A percentile compares a stretch with the other conserved stretches of the same genome.
Conservation (phyloP, 2,113 vertebrate species). For the Lota lota region DNA sequence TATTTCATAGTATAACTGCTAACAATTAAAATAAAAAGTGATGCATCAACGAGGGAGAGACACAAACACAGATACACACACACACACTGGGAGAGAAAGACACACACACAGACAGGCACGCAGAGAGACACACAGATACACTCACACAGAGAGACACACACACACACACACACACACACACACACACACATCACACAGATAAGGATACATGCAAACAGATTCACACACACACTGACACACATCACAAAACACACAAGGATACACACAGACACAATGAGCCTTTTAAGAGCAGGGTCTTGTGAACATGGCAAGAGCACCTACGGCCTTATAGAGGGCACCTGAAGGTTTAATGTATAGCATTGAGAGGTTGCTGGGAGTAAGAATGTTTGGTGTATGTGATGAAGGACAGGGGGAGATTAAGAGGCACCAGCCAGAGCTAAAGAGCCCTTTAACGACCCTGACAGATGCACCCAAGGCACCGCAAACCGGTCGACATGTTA, state of each 20-base stretch:
- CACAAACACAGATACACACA: too few species aligned
- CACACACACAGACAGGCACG: too few species aligned
- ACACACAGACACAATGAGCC: constrained; percentile 15
- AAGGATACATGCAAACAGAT: background rate
- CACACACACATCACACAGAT: background rate
- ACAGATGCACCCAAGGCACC: constrained; percentile 31
- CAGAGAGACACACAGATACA: too few species aligned
- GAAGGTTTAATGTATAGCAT: constrained; percentile 49
- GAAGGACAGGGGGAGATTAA: constrained; percentile 16
- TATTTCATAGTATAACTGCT: too few species aligned
- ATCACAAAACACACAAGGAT: too few species aligned
- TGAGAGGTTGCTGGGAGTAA: constrained; percentile 29
- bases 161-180: background rate
- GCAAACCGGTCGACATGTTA: too few species aligned
- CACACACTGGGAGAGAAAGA: too few species aligned
- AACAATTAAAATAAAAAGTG: too few species aligned
- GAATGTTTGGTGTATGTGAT: constrained; percentile 27
- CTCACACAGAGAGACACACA: too few species aligned
- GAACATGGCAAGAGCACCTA: constrained; percentile 48
- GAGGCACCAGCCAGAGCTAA: constrained; percentile 15
- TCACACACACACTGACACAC: background rate
- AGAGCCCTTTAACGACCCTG: constrained; percentile 33
- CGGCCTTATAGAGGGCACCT: constrained; percentile 47
- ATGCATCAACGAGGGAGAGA: too few species aligned
- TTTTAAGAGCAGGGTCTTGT: constrained; percentile 10